Base-by-base conservation (phyloP, 2,113 vertebrate genomes). In the Plectropomus leopardus region DNA sequence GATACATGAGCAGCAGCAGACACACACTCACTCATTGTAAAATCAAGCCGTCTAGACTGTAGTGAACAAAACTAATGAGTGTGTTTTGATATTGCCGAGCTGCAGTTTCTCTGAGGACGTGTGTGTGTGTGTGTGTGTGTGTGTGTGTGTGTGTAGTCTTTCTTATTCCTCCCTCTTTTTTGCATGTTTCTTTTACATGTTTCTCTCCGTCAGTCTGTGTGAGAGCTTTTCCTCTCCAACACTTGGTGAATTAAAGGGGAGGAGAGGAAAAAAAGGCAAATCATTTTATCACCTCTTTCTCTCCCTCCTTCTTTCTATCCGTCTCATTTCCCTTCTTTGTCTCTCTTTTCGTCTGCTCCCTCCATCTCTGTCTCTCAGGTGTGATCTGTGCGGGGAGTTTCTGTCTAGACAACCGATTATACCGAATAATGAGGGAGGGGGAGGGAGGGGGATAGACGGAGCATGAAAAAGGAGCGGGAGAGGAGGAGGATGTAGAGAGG, bases 371-470 rank as follows among this genome's bases (percentile, higher is more conserved):
- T n/a, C 42, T 87, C 85, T 86, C 89, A 87, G 84, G 87, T 89
- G 82, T 88, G 88, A 89, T 92, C 86, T 88, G 84, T 83, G 82
- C 76, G 77, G 86, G 88, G 87, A 88, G 89, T 84, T 85, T 73
- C 85, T 89, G 92, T 93, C 92, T 93, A 94, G 93, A 94, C 93
- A 82, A 88, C 84, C 85, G 87, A 92, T 94, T 92, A 94, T 86
- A 80, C 82, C 55, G 72, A 94, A 90, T 92, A 91, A 92, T 90
- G 89, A 91, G 81, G 61, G 59, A 16, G 7, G 55, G 13, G 24
- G 55, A 45, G 70, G 80, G 67, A 51, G 24, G 44, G 55, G 74
- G 71, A 9, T 67, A 69, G 81, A 68, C 8, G 34, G 78, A 67
- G 80, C 80, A 74, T 84, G 76, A 82, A 80, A 66, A 44, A 44